Percentiles rank a stretch among this genome's conserved stretches.
Evolutionary conservation across 2,113 vertebrate species (phyloP).

Genomic region (Petroica traversi): DNA sequence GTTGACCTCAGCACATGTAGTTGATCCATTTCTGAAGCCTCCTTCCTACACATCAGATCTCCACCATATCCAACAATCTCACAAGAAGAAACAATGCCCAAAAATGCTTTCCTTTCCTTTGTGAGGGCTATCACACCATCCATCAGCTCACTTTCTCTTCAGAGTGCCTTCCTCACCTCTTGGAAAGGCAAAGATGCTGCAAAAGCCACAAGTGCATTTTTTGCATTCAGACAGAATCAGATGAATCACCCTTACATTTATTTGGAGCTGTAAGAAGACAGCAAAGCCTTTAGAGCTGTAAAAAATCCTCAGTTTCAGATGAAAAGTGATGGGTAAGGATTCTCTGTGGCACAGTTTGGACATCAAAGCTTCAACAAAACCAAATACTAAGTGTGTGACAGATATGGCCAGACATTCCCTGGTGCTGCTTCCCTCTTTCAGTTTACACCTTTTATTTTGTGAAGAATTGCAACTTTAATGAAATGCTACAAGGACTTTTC

Average conservation of each 20-base stretch:
- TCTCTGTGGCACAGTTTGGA: neutral
- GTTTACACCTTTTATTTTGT: neutral
- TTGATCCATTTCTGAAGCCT: neutral
- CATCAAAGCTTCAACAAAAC: neutral
- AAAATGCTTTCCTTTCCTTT: neutral
- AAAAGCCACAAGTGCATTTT: neutral
- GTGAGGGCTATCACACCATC: neutral
- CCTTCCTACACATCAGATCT: neutral
- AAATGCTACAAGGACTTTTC: neutral
- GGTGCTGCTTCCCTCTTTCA: neutral
- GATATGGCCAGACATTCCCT: neutral
- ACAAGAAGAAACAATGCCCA: neutral
- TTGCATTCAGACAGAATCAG: neutral
- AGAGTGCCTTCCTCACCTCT: neutral
- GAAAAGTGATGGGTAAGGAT: neutral
- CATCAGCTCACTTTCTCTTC: neutral
- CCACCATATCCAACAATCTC: neutral
- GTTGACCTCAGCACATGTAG: neutral
- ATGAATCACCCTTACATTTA: neutral
- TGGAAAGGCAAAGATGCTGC: neutral
- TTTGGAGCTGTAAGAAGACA: neutral
- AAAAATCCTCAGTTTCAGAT: neutral
- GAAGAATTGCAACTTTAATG: neutral
- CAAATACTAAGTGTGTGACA: neutral
- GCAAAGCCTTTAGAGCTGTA: neutral